Base-by-base conservation (phyloP, 2,888 invertebrate genomes). In the Drosophila pseudotalamancana region DNA sequence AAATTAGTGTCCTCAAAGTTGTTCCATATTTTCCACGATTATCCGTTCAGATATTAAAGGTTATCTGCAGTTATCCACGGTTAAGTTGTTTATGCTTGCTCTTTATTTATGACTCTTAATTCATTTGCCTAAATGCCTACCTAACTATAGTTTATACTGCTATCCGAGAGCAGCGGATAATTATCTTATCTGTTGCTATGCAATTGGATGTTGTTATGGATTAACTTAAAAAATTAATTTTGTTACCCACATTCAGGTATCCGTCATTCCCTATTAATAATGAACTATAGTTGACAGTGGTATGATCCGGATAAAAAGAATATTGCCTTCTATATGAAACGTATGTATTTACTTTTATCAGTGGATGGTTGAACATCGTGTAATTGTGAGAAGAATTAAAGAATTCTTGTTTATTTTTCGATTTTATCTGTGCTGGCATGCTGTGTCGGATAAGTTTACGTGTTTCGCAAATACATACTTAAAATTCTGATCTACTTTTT, bases 1-100 rank as follows among this genome's bases (percentile, higher is more conserved):
- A 25, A 50, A 62, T 73, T 50, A 50, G 6, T 45, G 21, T 3
- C 11, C 29, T 9, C 12, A 40, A 19, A 14, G 25, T 11, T 14
- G 8, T 16, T 25, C 16, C 1, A 3, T 18, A 23, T 27, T 42
- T 27, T 42, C 42, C 27, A 9, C 2, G 9, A 11, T 12, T 16
- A 6, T 8, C 37, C 9, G 6, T 37, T 19, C 18, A 6, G 3
- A 14, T 12, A 49, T 39, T 11, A 9, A 29, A 3, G 14, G 4
- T 9, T n/a, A 50, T 42, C 19, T 11, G 11, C 18, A 4, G 5
- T 27, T 48, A 48, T 35, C 25, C 27, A 32, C 9, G 3, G n/a
- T 21, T 8, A 0, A 21, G n/a, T 5, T 19, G 40, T 29, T 21
- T 37, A 18, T 45, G 18, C 5, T 9, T 19, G 9, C 12, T 11